Conservation (phyloP, 2,797 vertebrate species). For the Gymnocypris eckloni region DNA sequence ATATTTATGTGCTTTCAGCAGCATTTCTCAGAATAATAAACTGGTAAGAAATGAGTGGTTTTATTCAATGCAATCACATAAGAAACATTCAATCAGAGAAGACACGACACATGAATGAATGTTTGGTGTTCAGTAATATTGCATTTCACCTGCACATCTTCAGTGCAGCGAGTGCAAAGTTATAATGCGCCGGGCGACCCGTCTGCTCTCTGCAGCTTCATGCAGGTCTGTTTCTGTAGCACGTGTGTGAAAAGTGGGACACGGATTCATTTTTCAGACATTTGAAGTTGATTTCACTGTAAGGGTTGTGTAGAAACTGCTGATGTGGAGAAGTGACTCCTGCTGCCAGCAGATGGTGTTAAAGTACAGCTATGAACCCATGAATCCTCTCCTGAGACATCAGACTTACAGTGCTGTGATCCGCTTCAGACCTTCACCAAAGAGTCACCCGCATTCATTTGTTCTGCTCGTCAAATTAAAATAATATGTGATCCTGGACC, state of each 20-base stretch:
- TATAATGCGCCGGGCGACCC: not conserved
- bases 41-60: conserved; percentile 12
- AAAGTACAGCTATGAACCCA: not conserved
- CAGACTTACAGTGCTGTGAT: not conserved
- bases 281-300: not conserved
- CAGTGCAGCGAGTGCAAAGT: conserved; percentile 34
- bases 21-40: not conserved
- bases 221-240: not conserved
- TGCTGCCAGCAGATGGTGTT: conserved; percentile 16
- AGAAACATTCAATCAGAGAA: conserved; percentile 20
- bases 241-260: not conserved
- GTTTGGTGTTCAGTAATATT: conserved; percentile 53
- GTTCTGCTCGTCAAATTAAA: not conserved
- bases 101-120: conserved; percentile 1
- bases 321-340: not conserved
- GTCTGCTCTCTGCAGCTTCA: conserved; percentile 1
- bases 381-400: not conserved
- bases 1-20: not conserved
- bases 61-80: not conserved
- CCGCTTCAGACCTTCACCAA: not conserved
- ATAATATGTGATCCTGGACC: not conserved
- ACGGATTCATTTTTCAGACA: not conserved
- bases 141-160: conserved; percentile 44
- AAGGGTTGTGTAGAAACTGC: not conserved
- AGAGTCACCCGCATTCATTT: not conserved